phyloP scores from a whole-genome alignment of 1,140 invertebrate genomes.

The Neodiprion virginianus region DNA sequence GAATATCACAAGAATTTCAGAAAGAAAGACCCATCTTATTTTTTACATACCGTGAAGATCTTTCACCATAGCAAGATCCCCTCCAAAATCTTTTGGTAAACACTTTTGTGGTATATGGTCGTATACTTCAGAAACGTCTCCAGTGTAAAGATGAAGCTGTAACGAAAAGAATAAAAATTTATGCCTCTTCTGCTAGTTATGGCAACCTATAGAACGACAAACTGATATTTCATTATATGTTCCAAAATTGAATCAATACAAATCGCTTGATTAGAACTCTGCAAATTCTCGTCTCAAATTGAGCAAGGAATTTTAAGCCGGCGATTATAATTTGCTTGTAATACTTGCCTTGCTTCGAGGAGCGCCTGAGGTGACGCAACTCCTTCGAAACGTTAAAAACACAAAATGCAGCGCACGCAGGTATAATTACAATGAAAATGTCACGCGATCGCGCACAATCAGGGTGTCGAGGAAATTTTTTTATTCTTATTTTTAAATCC shows the following conservation, averaged over 20 bases:
- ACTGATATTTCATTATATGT: background rate
- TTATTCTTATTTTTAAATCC: no score
- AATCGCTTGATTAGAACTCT: no score
- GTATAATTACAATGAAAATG: background rate
- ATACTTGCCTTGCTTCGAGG: no score
- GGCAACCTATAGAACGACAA: background rate
- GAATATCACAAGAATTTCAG: conserved; percentile 17
- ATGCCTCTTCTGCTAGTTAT: no score
- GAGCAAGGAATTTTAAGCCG: background rate
- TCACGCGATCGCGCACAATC: background rate
- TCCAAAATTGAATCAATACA: background rate
- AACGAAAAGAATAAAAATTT: conserved; percentile 25
- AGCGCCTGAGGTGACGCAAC: no score
- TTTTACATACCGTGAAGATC: conserved; percentile 45
- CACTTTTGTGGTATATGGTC: conserved; percentile 54
- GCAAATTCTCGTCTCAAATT: background rate
- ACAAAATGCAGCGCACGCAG: background rate
- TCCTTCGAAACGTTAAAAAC: no score
- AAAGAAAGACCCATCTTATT: conserved; percentile 16
- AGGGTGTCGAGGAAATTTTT: no score
- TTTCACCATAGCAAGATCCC: conserved; percentile 51
- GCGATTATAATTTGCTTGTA: background rate
- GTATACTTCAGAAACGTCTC: conserved; percentile 55
- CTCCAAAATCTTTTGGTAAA: conserved; percentile 61
- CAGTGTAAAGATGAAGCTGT: conserved; percentile 58